These are phyloP conservation scores for Nezara viridula DNA, from an alignment of 2,888 invertebrate genomes.

Conservation along the genomic window DNA sequence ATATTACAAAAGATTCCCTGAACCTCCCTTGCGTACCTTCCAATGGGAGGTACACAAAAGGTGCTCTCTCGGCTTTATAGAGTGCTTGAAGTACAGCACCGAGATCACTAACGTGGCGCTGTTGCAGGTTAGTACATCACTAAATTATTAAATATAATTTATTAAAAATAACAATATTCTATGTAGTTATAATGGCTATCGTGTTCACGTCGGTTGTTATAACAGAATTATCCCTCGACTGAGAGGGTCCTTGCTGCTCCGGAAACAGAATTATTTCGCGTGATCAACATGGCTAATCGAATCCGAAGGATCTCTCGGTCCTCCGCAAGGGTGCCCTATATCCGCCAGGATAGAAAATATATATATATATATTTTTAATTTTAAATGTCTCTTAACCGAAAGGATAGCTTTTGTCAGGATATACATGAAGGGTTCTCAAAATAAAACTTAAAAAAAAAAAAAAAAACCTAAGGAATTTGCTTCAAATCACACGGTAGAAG, in stretches of 20 bases:
- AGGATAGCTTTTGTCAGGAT: too few species aligned
- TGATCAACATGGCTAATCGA: neutral
- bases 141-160: too few species aligned
- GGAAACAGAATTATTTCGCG: neutral
- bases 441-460: too few species aligned
- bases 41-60: constrained; percentile 74
- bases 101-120: neutral
- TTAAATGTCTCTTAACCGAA: too few species aligned
- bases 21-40: constrained; percentile 73
- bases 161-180: too few species aligned
- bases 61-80: constrained; percentile 70
- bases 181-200: neutral
- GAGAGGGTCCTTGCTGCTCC: neutral
- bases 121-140: neutral
- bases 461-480: too few species aligned
- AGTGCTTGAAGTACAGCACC: constrained; percentile 74
- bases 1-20: constrained; percentile 72
- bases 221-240: neutral
- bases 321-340: neutral
- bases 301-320: neutral
- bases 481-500: too few species aligned
- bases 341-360: neutral
- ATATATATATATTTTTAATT: too few species aligned
- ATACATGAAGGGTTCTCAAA: too few species aligned
- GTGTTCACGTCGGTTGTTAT: neutral